Evolutionary conservation across 2,888 invertebrate genomes (phyloP), one percentile per base, ranked within the genome.

Genomic region (Orchesella flavescens): DNA sequence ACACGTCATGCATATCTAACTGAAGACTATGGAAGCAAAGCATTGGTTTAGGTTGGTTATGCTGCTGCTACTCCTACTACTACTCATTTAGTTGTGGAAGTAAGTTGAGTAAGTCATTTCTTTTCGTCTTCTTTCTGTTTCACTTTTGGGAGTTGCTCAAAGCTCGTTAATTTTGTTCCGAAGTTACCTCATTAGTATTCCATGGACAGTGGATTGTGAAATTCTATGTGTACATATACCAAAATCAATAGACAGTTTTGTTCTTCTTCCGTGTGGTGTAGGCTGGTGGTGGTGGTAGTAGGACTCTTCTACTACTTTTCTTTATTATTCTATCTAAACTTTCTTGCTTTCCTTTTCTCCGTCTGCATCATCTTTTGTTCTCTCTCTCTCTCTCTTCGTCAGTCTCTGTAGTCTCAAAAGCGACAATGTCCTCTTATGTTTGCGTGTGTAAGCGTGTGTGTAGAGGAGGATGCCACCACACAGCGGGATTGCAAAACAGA

Each of bases 181-280:
- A 76, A 82, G 71, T 82, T 82, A 69, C 76, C 82, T 82, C 82
- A 82, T 82, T 82, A 82, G 82, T 82, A 82, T 82, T 82, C 82
- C 82, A 82, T 72, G 82, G 82, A 82, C 82, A 82, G 82, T 82
- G 76, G 82, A 82, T 82, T 76, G 82, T 82, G 82, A 82, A 82
- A 82, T 82, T 82, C 82, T 76, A 66, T 74, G 81, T 76, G 76
- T 57, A 49, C 72, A 72, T 66, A 69, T 74, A 61, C 55, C 71
- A 81, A 81, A 82, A 82, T 82, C 82, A 82, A 82, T 82, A 82
- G 82, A 76, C 34, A 74, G 76, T 82, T 69, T 71, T 82, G 75
- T 82, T 82, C 71, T 82, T 82, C 71, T 55, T 75, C 53, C 61
- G 46, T 57, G 69, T 43, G 53, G 24, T 21, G 21, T 24, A 49